Evolutionary conservation across 2,113 vertebrate genomes (phyloP), one percentile per base, ranked within the genome.

Genomic region (Prietella phreatophila): DNA sequence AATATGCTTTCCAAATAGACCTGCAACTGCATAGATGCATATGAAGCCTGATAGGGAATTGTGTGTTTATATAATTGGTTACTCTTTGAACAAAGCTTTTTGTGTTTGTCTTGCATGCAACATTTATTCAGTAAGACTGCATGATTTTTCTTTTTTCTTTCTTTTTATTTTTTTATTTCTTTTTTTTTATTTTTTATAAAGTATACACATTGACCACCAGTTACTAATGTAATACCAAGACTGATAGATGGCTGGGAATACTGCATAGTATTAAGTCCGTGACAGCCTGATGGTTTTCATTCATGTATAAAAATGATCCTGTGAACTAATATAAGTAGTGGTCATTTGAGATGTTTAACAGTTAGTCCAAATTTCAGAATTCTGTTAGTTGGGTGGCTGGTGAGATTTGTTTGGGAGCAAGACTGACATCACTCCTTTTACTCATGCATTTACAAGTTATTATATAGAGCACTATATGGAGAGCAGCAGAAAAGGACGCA

Each of bases 41-140:
- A 47, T 33, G 63, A 83, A 71, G n/a, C 61, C 87, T 67, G 65
- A 25, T 36, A 82, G n/a, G 47, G 27, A 47, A n/a, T 61, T 61
- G 3, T 71, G 11, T 42, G 33, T 82, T 61, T 82, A 15, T 61
- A 61, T 61, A 36, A 42, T 58, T 30, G 53, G 17, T 58, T 81
- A 81, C 53, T 81, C 79, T 81, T 58, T 42, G 83, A 60, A 19
- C 58, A 79, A 78, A 20, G 33, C n/a, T 30, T 73, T 58, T 39
- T 89, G 36, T 89, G 56, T 88, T 82, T 83, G 69, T 79, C 11
- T 71, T 90, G 89, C 87, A 86, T 84, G 89, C 63, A 63, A 80
- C 17, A 39, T 53, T 86, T 88, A 80, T 86, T 33, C 25, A 85
- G 88, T 61, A 20, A 82, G 85, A 53, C 83, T 71, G 85, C 55